Evolutionary conservation across 2,888 invertebrate species (phyloP).

Genomic region (Temnothorax ravouxi): DNA sequence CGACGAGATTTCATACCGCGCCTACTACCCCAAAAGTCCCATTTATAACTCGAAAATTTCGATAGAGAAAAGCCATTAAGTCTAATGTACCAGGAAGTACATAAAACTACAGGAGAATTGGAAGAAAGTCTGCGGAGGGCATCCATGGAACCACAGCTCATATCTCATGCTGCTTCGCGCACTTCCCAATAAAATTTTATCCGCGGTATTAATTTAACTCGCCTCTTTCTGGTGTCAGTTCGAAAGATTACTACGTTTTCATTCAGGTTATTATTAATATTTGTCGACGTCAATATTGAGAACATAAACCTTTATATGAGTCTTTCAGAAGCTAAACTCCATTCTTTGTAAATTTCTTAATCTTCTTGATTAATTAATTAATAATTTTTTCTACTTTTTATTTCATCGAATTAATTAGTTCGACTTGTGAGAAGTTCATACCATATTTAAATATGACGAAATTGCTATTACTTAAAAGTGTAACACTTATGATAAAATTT

Average conservation of each 20-base stretch:
- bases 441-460: not conserved
- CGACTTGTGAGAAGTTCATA: not conserved
- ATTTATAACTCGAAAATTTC: conserved; percentile 44
- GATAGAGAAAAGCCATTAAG: conserved; percentile 48
- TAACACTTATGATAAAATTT: not conserved
- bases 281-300: not conserved
- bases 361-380: not conserved
- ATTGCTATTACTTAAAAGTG: not conserved
- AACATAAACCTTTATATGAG: not conserved
- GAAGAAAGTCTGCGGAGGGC: conserved; percentile 36
- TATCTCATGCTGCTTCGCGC: conserved; percentile 58
- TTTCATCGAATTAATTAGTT: not conserved
- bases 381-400: not conserved
- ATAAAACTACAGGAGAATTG: conserved; percentile 60
- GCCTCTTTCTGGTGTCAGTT: conserved; percentile 13
- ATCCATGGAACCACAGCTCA: conserved; percentile 40
- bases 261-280: not conserved
- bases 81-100: conserved; percentile 65
- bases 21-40: too few relatives aligned
- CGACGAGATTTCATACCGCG: conserved; percentile 6
- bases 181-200: conserved; percentile 70
- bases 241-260: not conserved
- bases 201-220: conserved; percentile 61
- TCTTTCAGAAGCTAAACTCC: not conserved
- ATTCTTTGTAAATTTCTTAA: not conserved